A percentile compares a stretch with the other conserved stretches of the same genome.
These are phyloP conservation scores for Eupithecia exiguata DNA, from an alignment of 2,888 invertebrate species.

Conservation along the genomic window DNA sequence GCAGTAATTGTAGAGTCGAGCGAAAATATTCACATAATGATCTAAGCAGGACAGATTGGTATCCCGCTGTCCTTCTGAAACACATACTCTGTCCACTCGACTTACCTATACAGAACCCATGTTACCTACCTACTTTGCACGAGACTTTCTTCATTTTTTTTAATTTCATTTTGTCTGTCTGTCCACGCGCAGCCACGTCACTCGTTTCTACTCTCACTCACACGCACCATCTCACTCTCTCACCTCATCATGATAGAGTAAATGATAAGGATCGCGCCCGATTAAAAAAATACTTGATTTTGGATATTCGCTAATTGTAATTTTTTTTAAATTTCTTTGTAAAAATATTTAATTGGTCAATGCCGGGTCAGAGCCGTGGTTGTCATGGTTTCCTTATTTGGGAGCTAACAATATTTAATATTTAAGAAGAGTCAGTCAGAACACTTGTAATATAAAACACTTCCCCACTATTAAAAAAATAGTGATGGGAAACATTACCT, in stretches of 20 bases:
- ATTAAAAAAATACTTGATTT: neutral
- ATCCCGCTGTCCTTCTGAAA: no score
- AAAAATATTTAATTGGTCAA: neutral
- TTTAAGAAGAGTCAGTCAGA: neutral
- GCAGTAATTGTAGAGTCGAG: no score
- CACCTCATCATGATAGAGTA: slow-evolving; percentile 69
- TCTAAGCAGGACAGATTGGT: no score
- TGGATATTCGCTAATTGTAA: neutral
- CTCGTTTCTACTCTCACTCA: slow-evolving; percentile 81
- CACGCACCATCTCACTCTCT: slow-evolving; percentile 81
- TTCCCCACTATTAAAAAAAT: neutral
- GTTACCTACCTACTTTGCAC: no score
- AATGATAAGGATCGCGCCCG: slow-evolving; percentile 60
- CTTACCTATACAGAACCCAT: no score
- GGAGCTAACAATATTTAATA: neutral
- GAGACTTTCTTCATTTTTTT: slow-evolving; percentile 40
- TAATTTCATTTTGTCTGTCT: slow-evolving; percentile 67
- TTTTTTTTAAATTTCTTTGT: neutral
- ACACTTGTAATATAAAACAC: neutral
- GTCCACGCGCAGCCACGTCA: slow-evolving; percentile 77
- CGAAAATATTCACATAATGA: no score
- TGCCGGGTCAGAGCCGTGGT: neutral
- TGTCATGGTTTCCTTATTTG: neutral
- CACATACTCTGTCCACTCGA: no score
- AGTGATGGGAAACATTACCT: slow-evolving; percentile 13